Conservation (phyloP, 2,888 invertebrate species). For the Hirtodrosophila cameraria region DNA sequence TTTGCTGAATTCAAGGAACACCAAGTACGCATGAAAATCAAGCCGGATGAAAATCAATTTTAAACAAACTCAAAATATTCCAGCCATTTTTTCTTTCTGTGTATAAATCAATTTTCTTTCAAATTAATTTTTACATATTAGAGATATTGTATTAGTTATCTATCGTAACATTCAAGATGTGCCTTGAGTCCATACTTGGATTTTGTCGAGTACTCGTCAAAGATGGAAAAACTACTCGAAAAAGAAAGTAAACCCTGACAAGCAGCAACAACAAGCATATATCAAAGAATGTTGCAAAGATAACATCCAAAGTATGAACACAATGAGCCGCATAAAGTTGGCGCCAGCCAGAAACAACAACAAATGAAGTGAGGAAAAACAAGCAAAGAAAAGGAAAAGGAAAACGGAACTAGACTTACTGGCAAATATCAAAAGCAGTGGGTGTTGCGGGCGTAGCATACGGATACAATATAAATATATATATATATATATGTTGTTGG, state of each 20-base stretch:
- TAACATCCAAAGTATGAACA: slow-evolving; percentile 29
- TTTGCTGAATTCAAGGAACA: too few relatives aligned
- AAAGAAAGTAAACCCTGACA: slow-evolving; percentile 55
- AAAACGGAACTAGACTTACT: background rate
- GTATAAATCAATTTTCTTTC: too few relatives aligned
- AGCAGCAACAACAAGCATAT: slow-evolving; percentile 50
- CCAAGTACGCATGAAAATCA: too few relatives aligned
- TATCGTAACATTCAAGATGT: too few relatives aligned
- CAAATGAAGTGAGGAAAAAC: too few relatives aligned
- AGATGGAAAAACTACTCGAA: slow-evolving; percentile 12
- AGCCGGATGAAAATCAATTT: too few relatives aligned
- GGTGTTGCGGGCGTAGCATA: too few relatives aligned
- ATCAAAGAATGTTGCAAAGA: background rate
- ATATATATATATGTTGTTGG: too few relatives aligned
- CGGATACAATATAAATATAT: slow-evolving; percentile 38
- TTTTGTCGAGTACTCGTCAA: slow-evolving; percentile 1
- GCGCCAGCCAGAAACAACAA: slow-evolving; percentile 54
- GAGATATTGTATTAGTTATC: too few relatives aligned
- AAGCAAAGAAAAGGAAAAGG: slow-evolving; percentile 1
- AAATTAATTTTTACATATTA: too few relatives aligned
- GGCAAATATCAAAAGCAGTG: slow-evolving; percentile 7
- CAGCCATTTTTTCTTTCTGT: too few relatives aligned
- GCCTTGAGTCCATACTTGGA: slow-evolving; percentile 5
- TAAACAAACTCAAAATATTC: too few relatives aligned
- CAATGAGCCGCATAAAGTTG: slow-evolving; percentile 63